Evolutionary conservation across 2,113 vertebrate species (phyloP).

Genomic region (Crotalus horridus): DNA sequence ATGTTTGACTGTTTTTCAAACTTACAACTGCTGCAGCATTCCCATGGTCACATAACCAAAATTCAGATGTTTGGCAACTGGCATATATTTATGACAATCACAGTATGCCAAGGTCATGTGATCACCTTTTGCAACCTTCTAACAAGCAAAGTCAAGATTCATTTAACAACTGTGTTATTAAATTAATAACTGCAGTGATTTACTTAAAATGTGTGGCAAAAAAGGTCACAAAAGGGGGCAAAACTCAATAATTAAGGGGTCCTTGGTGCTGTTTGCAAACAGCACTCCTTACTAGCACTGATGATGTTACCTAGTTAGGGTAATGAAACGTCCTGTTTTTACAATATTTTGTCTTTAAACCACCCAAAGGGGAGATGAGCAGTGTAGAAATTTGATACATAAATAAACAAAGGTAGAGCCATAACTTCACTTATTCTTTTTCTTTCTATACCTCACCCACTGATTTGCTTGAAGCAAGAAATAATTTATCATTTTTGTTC

Average conservation of each 20-base stretch:
- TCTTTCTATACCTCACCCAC: not conserved
- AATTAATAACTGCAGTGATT: not conserved
- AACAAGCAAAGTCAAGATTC: not conserved
- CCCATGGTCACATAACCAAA: not conserved
- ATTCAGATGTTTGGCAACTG: not conserved
- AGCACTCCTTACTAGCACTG: too few relatives aligned
- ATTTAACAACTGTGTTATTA: not conserved
- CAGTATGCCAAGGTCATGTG: not conserved
- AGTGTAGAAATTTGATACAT: not conserved
- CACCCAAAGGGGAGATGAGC: too few relatives aligned
- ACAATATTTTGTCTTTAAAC: not conserved
- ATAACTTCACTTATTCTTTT: not conserved
- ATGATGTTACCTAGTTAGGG: too few relatives aligned
- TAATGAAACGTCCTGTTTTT: not conserved
- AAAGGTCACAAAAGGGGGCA: not conserved
- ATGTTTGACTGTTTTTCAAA: not conserved
- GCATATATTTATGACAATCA: not conserved
- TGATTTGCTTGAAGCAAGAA: not conserved
- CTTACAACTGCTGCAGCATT: not conserved
- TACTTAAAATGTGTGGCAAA: not conserved
- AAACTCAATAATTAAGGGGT: not conserved
- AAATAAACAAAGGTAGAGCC: not conserved
- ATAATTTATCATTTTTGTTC: not conserved
- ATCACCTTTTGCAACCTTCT: not conserved
- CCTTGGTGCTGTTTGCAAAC: too few relatives aligned